phyloP scores from a whole-genome alignment of 2,888 invertebrate species.

The Diloba caeruleocephala region DNA sequence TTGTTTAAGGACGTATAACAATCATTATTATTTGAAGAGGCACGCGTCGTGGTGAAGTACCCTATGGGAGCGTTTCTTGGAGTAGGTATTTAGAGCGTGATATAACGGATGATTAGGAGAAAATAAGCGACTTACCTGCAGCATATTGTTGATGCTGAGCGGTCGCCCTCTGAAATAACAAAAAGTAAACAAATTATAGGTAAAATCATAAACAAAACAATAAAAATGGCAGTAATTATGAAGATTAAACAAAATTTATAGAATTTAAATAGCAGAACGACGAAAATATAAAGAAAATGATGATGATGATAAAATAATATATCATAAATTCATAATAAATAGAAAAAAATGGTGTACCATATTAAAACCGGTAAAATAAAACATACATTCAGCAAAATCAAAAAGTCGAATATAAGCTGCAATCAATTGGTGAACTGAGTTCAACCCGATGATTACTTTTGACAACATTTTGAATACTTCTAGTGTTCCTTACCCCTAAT shows the following conservation, averaged over 20 bases:
- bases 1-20: not conserved
- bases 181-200: slow-evolving; percentile 60
- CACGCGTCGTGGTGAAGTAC: too few species aligned
- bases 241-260: too few species aligned
- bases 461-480: too few species aligned
- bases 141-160: slow-evolving; percentile 91
- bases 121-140: slow-evolving; percentile 85
- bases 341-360: too few species aligned
- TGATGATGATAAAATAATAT: not conserved
- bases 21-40: not conserved
- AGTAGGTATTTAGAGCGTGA: not conserved
- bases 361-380: not conserved
- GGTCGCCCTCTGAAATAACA: slow-evolving; percentile 91
- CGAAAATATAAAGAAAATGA: not conserved
- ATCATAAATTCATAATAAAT: too few species aligned
- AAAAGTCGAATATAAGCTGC: not conserved
- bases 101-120: not conserved
- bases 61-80: too few species aligned
- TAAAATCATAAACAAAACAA: slow-evolving; percentile 39
- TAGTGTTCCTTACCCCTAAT: too few species aligned
- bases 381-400: not conserved
- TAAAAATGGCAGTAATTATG: not conserved
- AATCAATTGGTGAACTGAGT: not conserved
- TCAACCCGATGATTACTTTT: not conserved
- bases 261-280: too few species aligned